Percentiles rank a stretch among this genome's conserved stretches.
These are phyloP conservation scores for Bombus sibiricus DNA, from an alignment of 1,140 invertebrate genomes.

Conservation along the genomic window DNA sequence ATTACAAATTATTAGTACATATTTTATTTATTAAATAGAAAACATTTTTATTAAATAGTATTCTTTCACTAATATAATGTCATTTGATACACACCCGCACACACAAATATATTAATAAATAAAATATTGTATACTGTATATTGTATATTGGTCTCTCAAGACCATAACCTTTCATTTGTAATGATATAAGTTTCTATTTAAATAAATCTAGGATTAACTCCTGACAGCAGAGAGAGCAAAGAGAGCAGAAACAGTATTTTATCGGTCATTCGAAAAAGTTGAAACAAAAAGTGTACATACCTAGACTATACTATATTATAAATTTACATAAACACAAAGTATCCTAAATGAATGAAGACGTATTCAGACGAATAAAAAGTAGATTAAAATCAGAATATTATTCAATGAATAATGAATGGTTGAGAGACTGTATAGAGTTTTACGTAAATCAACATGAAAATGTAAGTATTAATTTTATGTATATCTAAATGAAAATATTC, in stretches of 20 bases:
- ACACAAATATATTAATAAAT: neutral
- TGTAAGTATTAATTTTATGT: slow-evolving; percentile 21
- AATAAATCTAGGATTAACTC: neutral
- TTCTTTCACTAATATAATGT: neutral
- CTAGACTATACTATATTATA: no score
- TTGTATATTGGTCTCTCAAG: no score
- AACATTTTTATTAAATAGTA: neutral
- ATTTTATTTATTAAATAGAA: neutral
- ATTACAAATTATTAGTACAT: neutral
- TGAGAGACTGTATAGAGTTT: slow-evolving; percentile 74
- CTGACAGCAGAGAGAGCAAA: no score
- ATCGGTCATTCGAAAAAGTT: neutral
- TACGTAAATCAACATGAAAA: slow-evolving; percentile 55
- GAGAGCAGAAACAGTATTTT: neutral
- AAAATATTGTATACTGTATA: neutral
- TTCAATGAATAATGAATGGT: slow-evolving; percentile 72
- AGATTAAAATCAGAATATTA: slow-evolving; percentile 65
- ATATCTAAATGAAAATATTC: neutral
- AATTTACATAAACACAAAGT: neutral
- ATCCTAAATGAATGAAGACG: slow-evolving; percentile 58
- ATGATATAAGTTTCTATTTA: no score
- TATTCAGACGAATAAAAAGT: slow-evolving; percentile 58
- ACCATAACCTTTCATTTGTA: neutral
- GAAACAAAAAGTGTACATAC: neutral
- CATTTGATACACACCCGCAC: neutral